A percentile compares a stretch with the other conserved stretches of the same genome.
Evolutionary conservation across 1,140 invertebrate genomes (phyloP).

Genomic region (Zaprionus africanus): DNA sequence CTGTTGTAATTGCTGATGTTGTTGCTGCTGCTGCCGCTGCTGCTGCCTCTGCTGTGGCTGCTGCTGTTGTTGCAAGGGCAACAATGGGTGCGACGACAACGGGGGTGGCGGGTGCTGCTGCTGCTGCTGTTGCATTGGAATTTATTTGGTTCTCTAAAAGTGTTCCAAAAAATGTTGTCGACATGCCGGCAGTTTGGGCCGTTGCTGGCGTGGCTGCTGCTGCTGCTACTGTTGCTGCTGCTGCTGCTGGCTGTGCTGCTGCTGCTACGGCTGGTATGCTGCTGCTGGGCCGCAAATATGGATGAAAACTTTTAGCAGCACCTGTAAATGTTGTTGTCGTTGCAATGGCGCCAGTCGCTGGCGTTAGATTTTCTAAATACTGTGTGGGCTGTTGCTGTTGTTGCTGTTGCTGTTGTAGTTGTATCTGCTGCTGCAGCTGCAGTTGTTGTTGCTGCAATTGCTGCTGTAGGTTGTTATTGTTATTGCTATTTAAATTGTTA

Average conservation of each 20-base stretch:
- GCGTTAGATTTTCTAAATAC: constrained; percentile 74
- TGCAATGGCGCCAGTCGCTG: constrained; percentile 65
- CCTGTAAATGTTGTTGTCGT: constrained; percentile 73
- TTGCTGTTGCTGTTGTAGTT: constrained; percentile 44
- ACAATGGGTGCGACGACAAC: constrained; percentile 10
- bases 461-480: constrained; percentile 57
- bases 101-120: neutral
- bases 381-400: constrained; percentile 58
- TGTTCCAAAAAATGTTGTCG: constrained; percentile 82
- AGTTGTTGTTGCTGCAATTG: constrained; percentile 55
- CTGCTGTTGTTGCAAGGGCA: constrained; percentile 28
- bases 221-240: constrained; percentile 24
- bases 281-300: constrained; percentile 73
- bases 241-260: constrained; percentile 34
- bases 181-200: constrained; percentile 58
- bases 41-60: constrained; percentile 34
- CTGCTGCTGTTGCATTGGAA: constrained; percentile 67
- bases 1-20: constrained; percentile 28
- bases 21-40: constrained; percentile 33
- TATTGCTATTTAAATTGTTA: constrained; percentile 83
- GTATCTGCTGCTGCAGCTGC: constrained; percentile 52
- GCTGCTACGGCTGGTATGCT: constrained; percentile 39
- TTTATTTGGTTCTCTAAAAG: constrained; percentile 83
- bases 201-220: constrained; percentile 39
- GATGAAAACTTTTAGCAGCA: constrained; percentile 79